phyloP scores from a whole-genome alignment of 2,113 vertebrate genomes.

The Nothoprocta perdicaria region DNA sequence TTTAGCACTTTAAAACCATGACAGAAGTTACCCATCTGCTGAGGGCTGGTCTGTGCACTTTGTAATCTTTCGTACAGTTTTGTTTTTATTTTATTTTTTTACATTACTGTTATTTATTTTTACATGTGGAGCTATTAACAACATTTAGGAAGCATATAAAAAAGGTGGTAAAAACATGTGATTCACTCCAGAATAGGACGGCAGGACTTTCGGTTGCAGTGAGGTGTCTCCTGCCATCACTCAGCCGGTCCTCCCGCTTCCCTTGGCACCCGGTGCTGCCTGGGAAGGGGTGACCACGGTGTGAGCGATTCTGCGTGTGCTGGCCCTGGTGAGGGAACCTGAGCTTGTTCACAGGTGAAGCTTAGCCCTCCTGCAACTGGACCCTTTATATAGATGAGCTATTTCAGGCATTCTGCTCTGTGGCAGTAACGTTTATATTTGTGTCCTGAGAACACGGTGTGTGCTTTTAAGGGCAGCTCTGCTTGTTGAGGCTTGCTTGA shows the following conservation, averaged over 20 bases:
- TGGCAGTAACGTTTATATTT: background rate
- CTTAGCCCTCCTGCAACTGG: background rate
- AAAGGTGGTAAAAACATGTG: background rate
- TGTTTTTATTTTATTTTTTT: background rate
- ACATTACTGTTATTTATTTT: background rate
- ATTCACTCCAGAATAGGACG: background rate
- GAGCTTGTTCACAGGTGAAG: background rate
- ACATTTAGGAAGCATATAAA: background rate
- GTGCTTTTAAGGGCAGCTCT: background rate
- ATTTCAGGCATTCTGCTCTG: background rate
- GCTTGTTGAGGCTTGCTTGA: constrained; percentile 5
- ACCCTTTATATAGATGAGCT: background rate
- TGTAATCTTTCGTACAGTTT: background rate
- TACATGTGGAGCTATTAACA: background rate
- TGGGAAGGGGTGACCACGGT: background rate
- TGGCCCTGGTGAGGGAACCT: background rate
- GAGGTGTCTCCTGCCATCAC: background rate
- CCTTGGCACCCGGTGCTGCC: too few species aligned
- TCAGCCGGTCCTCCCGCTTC: background rate
- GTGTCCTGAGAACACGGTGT: background rate
- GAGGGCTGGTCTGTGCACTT: background rate
- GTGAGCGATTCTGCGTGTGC: constrained; percentile 22
- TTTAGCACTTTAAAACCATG: background rate
- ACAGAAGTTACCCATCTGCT: background rate
- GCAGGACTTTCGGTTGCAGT: background rate